These are phyloP conservation scores for Vidua macroura DNA, from an alignment of 2,113 vertebrate genomes.

Conservation along the genomic window DNA sequence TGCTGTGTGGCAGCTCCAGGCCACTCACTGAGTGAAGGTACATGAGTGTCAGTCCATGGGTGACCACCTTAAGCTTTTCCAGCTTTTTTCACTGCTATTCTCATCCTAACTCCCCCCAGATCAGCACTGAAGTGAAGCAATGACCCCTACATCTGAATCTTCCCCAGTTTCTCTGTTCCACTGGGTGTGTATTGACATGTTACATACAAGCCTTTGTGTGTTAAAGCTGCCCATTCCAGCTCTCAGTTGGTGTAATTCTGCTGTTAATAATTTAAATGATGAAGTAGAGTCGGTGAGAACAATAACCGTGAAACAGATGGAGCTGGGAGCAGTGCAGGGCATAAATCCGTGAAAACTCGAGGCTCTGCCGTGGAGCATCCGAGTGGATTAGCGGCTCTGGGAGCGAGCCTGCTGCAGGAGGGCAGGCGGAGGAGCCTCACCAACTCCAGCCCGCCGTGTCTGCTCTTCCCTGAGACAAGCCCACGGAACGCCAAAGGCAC, in stretches of 20 bases:
- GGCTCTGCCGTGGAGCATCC: not conserved
- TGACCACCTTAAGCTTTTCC: not conserved
- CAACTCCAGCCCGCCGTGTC: not conserved
- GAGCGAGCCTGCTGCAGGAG: not conserved
- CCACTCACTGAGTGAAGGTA: not conserved
- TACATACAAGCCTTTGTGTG: not conserved
- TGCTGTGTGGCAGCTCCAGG: not conserved
- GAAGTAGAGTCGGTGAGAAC: not conserved
- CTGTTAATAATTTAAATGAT: slow-evolving; percentile 69
- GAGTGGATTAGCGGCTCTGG: not conserved
- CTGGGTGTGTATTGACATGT: not conserved
- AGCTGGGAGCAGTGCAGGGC: not conserved
- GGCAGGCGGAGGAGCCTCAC: not conserved
- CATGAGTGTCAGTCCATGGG: not conserved
- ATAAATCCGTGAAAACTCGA: slow-evolving; percentile 15
- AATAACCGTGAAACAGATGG: slow-evolving; percentile 32
- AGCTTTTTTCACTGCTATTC: not conserved
- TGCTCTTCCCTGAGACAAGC: not conserved
- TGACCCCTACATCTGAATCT: not conserved
- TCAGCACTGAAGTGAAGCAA: not conserved
- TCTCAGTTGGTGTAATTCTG: slow-evolving; percentile 22
- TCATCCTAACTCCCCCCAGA: not conserved
- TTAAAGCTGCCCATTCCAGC: not conserved
- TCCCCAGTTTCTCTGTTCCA: not conserved
- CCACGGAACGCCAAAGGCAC: not conserved